These are phyloP conservation scores for Tetramorium alpestre DNA, from an alignment of 1,140 invertebrate genomes.

Conservation along the genomic window DNA sequence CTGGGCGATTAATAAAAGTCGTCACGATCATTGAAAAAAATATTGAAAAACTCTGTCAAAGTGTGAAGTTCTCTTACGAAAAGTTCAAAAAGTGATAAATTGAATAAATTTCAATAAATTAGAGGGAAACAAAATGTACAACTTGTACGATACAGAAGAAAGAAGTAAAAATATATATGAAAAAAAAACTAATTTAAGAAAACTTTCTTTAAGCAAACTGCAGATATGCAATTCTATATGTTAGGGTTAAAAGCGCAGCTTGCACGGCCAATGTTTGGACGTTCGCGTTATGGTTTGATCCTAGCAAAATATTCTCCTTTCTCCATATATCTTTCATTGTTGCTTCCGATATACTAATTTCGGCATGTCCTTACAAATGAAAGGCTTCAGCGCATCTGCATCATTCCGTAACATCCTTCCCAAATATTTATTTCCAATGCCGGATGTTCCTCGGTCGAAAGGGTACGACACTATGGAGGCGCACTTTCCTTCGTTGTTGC, in stretches of 20 bases:
- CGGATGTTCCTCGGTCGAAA: constrained; percentile 75
- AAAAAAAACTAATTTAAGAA: not conserved
- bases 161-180: not conserved
- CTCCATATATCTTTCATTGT: constrained; percentile 5
- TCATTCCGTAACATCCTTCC: constrained; percentile 72
- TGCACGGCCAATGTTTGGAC: not conserved
- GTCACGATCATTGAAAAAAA: not conserved
- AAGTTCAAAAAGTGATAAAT: not conserved
- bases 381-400: constrained; percentile 82
- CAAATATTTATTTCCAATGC: constrained; percentile 84
- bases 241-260: not conserved
- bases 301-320: constrained; percentile 40
- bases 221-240: not conserved
- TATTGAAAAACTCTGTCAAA: not conserved
- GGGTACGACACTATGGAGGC: constrained; percentile 39
- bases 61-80: not conserved
- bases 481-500: not conserved
- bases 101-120: not conserved
- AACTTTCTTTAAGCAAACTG: not conserved
- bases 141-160: not conserved
- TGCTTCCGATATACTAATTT: constrained; percentile 82
- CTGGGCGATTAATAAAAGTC: not conserved
- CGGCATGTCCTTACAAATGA: constrained; percentile 84
- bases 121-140: not conserved
- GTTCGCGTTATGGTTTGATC: not conserved